phyloP scores from a whole-genome alignment of 2,113 vertebrate species.

The Podiceps cristatus region DNA sequence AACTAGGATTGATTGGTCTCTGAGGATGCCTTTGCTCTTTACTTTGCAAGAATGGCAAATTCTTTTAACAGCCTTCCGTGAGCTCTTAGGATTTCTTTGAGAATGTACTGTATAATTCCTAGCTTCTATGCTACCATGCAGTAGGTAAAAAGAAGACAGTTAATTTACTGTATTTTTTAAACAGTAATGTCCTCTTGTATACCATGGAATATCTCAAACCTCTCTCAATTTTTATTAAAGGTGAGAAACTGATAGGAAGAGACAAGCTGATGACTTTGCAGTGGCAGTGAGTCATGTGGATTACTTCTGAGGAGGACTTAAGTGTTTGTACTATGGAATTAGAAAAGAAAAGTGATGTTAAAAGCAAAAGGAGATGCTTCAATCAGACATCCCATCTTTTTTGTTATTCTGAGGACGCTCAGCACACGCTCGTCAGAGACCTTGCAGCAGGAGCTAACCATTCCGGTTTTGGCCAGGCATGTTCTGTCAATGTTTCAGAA shows the following conservation, averaged over 20 bases:
- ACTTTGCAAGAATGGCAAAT: not conserved
- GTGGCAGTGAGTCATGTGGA: not conserved
- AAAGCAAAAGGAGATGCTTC: not conserved
- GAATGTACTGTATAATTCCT: rapidly evolving
- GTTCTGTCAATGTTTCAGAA: constrained; percentile 1
- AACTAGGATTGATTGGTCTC: not conserved
- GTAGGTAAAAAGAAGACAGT: not conserved
- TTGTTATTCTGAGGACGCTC: not conserved
- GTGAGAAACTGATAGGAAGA: not conserved
- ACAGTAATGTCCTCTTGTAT: not conserved
- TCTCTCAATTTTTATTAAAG: constrained; percentile 32
- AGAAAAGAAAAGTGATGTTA: not conserved
- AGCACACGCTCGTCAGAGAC: not conserved
- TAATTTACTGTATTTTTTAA: not conserved
- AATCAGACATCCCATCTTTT: not conserved
- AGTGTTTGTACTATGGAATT: not conserved
- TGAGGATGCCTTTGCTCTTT: not conserved
- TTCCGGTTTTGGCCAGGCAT: constrained; percentile 2
- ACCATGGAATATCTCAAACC: not conserved
- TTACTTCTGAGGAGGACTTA: not conserved
- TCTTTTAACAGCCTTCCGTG: not conserved
- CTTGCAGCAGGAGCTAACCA: not conserved
- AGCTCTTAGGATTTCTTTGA: not conserved
- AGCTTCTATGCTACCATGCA: not conserved
- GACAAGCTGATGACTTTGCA: not conserved